phyloP scores from a whole-genome alignment of 2,888 invertebrate genomes.

The Dolichopus griseipennis region DNA sequence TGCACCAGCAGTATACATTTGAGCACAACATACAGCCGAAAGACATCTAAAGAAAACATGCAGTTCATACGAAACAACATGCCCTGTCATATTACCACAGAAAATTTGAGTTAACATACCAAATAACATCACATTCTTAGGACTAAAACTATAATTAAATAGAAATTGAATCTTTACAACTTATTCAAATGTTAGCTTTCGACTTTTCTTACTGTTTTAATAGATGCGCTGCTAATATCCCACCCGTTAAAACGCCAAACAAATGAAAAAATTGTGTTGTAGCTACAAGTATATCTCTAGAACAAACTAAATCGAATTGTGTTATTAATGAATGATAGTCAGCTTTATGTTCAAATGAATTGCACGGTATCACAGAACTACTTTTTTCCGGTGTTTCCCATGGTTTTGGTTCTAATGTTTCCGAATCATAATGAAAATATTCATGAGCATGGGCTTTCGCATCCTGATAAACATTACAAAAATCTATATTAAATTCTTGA shows the following conservation, averaged over 20 bases:
- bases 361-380: constrained; percentile 39
- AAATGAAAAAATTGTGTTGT: constrained; percentile 47
- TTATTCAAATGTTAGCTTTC: not conserved
- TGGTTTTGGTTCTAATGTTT: constrained; percentile 33
- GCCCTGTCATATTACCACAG: constrained; percentile 43
- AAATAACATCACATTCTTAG: constrained; percentile 41
- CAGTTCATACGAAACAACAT: constrained; percentile 41
- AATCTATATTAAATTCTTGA: constrained; percentile 41
- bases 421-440: constrained; percentile 36
- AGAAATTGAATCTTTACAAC: constrained; percentile 8
- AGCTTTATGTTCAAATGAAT: constrained; percentile 37
- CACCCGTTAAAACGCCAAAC: constrained; percentile 46
- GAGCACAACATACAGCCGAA: constrained; percentile 44
- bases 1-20: constrained; percentile 45
- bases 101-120: constrained; percentile 45
- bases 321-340: constrained; percentile 41
- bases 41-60: constrained; percentile 44
- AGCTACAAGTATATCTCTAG: constrained; percentile 44
- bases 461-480: constrained; percentile 42
- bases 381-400: constrained; percentile 38
- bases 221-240: constrained; percentile 41
- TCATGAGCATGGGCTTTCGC: constrained; percentile 40
- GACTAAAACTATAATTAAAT: constrained; percentile 38
- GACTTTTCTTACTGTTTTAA: constrained; percentile 41
- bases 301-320: constrained; percentile 45